Evolutionary conservation across 2,113 vertebrate genomes (phyloP), one percentile per base, ranked within the genome.

Genomic region (Cariama cristata): DNA sequence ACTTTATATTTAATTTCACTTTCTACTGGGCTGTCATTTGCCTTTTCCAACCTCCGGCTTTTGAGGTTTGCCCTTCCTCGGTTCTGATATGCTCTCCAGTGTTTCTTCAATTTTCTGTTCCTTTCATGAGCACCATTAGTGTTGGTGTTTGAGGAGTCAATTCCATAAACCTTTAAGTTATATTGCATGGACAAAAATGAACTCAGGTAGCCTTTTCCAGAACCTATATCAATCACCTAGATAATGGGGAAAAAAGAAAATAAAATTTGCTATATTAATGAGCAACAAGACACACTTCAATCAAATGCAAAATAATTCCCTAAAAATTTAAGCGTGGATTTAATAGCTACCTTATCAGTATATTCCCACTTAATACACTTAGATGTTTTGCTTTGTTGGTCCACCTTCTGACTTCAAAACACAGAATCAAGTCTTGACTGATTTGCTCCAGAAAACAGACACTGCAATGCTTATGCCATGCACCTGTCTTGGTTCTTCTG

Each of bases 131-230:
- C 99, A 68, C 99, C 99, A 17, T 98, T 98, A 11, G 99, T 99
- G 97, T 99, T 99, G 86, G 90, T 97, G 97, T 97, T 99, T 63
- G 99, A 99, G 8, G 99, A 99, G 97, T 99, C 99, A 27, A 99
- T 99, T 97, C 99, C 99, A 91, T 99, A 99, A 88, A 99, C 99
- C 72, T 97, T 98, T 63, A 99, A 98, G 90, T 98, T 98, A 88
- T 99, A 99, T 38, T 98, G 98, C 98, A 99, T 98, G 35, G 99
- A 99, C 96, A 99, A 98, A 98, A 99, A 99, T 8, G 99, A 99
- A 96, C 99, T 99, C 90, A 99, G 96, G 95, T 99, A 99, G 68
- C 99, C 99, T 98, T 99, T 99, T 79, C 99, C 99, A 62, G 99
- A 99, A 64, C 99, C 99, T 79, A 99, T 96, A 56, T 99, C 99